Evolutionary conservation across 2,888 invertebrate species (phyloP).

Genomic region (Gastracanthus pulcherrimus): DNA sequence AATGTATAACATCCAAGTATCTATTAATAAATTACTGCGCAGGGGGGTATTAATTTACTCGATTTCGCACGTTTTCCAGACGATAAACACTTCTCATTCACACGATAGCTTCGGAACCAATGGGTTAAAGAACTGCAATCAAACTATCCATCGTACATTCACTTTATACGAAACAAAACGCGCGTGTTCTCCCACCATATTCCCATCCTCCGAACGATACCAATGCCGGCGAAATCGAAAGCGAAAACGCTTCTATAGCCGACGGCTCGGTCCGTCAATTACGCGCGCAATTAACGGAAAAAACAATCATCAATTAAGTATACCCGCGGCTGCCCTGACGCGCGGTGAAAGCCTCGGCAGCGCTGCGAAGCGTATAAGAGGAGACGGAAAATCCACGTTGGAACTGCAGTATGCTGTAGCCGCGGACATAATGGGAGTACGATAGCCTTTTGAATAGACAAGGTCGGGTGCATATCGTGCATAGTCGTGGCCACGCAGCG

Average conservation of each 20-base stretch:
- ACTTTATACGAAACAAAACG: too few relatives aligned
- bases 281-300: constrained; percentile 29
- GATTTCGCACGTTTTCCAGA: too few relatives aligned
- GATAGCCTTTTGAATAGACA: background rate
- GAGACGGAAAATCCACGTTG: background rate
- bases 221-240: constrained; percentile 16
- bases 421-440: background rate
- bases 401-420: background rate
- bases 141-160: too few relatives aligned
- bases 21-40: too few relatives aligned
- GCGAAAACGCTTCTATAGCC: background rate
- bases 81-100: too few relatives aligned
- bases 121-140: too few relatives aligned
- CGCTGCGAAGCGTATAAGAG: background rate
- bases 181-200: too few relatives aligned
- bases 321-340: background rate
- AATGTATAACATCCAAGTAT: too few relatives aligned
- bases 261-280: background rate
- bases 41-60: too few relatives aligned
- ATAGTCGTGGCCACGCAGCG: background rate
- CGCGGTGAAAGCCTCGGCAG: constrained; percentile 24
- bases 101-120: too few relatives aligned
- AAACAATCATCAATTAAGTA: constrained; percentile 36
- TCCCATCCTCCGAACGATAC: background rate
- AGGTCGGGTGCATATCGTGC: background rate